phyloP scores from a whole-genome alignment of 2,888 invertebrate genomes.

The Agrilus cyanescens region DNA sequence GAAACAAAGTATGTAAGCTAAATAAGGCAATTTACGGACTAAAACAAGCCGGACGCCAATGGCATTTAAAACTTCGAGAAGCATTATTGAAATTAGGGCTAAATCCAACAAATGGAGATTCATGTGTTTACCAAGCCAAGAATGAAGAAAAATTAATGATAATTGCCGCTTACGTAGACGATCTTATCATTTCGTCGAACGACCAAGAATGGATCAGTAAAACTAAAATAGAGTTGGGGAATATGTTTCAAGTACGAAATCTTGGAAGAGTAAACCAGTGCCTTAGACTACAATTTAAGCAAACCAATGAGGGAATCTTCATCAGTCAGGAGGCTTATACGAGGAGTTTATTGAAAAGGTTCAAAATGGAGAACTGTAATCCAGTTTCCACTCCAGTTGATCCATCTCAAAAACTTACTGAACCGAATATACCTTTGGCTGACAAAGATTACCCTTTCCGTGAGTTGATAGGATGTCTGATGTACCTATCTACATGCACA shows the following conservation, averaged over 20 bases:
- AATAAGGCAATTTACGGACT: slow-evolving; percentile 1
- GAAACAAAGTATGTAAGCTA: slow-evolving; percentile 12
- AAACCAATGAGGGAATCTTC: not conserved
- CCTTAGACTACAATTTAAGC: slow-evolving; percentile 1
- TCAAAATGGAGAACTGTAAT: slow-evolving; percentile 13
- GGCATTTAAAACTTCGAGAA: not conserved
- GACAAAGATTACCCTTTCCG: slow-evolving; percentile 9
- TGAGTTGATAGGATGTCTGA: slow-evolving; percentile 10
- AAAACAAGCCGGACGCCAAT: not conserved
- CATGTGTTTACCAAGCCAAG: slow-evolving; percentile 1
- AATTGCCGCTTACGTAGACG: no score
- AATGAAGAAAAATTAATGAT: slow-evolving; percentile 10
- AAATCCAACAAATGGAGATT: not conserved
- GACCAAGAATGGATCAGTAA: no score
- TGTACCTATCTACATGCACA: slow-evolving; percentile 11
- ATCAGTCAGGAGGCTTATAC: slow-evolving; percentile 10
- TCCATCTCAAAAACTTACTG: slow-evolving; percentile 7
- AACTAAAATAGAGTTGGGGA: not conserved
- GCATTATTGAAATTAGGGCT: not conserved
- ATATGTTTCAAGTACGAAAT: slow-evolving; percentile 1
- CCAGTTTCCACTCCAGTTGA: slow-evolving; percentile 12
- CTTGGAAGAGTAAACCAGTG: not conserved
- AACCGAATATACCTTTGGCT: not conserved
- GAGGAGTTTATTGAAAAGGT: slow-evolving; percentile 11
- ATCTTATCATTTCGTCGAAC: slow-evolving; percentile 13